phyloP scores from a whole-genome alignment of 2,888 invertebrate species.

The Erannis defoliaria region DNA sequence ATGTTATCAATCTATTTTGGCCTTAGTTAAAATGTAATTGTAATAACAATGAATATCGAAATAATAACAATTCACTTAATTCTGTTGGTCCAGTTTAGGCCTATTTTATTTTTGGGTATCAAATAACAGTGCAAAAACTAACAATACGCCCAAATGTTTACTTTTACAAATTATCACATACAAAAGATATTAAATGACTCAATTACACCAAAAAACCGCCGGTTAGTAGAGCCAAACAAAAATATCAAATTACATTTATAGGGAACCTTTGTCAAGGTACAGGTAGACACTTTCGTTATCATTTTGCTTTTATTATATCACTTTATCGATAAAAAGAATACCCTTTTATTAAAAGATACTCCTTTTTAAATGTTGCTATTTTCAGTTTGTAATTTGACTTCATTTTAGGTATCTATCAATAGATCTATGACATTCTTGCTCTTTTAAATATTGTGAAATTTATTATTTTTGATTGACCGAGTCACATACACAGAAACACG shows the following conservation, averaged over 20 bases:
- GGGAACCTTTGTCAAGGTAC: conserved; percentile 47
- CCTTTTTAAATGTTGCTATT: too few species aligned
- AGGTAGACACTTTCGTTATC: conserved; percentile 48
- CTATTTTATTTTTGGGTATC: conserved; percentile 43
- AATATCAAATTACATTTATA: conserved; percentile 72
- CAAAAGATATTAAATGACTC: conserved; percentile 67
- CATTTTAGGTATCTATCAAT: too few species aligned
- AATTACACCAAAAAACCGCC: conserved; percentile 62
- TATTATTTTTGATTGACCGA: too few species aligned
- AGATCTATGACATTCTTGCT: too few species aligned
- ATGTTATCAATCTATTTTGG: too few species aligned
- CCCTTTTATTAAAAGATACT: too few species aligned
- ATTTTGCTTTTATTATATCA: conserved; percentile 5
- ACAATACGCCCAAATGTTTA: conserved; percentile 78
- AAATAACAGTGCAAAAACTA: conserved; percentile 58
- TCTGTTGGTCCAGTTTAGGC: neutral
- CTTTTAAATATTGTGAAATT: too few species aligned
- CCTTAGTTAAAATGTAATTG: too few species aligned
- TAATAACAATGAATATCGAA: neutral
- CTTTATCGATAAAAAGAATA: neutral
- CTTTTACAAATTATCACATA: conserved; percentile 79
- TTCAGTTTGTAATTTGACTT: too few species aligned
- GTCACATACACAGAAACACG: too few species aligned
- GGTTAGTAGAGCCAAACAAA: conserved; percentile 62
- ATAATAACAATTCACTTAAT: neutral